Percentiles rank a stretch among this genome's conserved stretches.
Conservation (phyloP, 2,888 invertebrate genomes). For the Drosophila tanythrix region DNA sequence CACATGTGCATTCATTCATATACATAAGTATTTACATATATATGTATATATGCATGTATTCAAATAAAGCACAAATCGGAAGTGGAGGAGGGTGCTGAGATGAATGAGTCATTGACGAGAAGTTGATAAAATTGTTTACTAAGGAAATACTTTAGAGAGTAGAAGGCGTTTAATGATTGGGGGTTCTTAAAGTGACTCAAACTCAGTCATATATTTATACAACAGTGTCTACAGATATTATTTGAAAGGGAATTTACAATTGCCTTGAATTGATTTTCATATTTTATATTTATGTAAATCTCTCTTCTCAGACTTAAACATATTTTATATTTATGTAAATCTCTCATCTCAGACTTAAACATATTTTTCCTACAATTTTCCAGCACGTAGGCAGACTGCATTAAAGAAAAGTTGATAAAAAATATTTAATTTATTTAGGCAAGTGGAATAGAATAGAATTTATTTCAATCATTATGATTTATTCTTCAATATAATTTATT, state of each 20-base stretch:
- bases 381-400: neutral
- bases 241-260: neutral
- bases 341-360: neutral
- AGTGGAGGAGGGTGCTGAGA: constrained; percentile 17
- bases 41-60: neutral
- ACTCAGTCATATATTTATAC: neutral
- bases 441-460: neutral
- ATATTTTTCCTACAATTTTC: neutral
- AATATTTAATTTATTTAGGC: neutral
- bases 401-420: neutral
- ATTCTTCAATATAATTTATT: neutral
- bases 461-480: neutral
- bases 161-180: neutral
- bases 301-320: neutral
- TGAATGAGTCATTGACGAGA: constrained; percentile 40
- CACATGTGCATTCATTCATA: constrained; percentile 17
- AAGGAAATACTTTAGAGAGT: neutral
- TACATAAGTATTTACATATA: constrained; percentile 2
- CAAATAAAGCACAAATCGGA: constrained; percentile 22
- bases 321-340: neutral
- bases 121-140: constrained; percentile 30
- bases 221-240: neutral
- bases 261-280: neutral
- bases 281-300: neutral
- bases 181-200: neutral